A percentile compares a stretch with the other conserved stretches of the same genome.
Evolutionary conservation across 1,140 invertebrate genomes (phyloP).

Genomic region (Aleiodes sp.): DNA sequence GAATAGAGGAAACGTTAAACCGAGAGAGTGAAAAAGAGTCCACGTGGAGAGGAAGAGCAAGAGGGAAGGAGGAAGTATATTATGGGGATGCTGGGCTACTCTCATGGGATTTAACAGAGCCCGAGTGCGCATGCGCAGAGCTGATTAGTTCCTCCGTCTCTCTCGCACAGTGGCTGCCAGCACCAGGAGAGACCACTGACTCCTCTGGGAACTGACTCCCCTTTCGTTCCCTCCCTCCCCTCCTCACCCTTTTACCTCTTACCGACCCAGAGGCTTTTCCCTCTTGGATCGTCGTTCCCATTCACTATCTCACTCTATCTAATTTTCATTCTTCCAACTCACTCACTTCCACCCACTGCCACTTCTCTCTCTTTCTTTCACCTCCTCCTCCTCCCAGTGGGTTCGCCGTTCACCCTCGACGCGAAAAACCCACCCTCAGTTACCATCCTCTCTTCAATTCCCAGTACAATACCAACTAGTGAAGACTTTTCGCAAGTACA

Average conservation of each 20-base stretch:
- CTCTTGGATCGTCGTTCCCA: slow-evolving; percentile 11
- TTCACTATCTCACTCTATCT: slow-evolving; percentile 2
- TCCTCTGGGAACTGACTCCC: slow-evolving; percentile 59
- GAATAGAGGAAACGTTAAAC: slow-evolving; percentile 5
- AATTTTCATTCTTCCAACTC: slow-evolving; percentile 8
- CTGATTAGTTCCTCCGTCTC: slow-evolving; percentile 59
- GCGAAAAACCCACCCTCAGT: slow-evolving; percentile 18
- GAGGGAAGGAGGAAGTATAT: slow-evolving; percentile 45
- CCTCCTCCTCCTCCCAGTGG: background rate
- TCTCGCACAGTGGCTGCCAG: slow-evolving; percentile 53
- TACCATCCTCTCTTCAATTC: slow-evolving; percentile 25
- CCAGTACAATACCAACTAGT: slow-evolving; percentile 36
- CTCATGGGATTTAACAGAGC: slow-evolving; percentile 53
- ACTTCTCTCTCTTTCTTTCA: slow-evolving; percentile 13
- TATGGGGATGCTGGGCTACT: slow-evolving; percentile 58
- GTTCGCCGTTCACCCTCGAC: slow-evolving; percentile 30
- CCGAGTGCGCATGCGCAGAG: slow-evolving; percentile 58
- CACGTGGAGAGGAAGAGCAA: background rate
- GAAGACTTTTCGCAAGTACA: slow-evolving; percentile 35
- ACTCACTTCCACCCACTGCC: slow-evolving; percentile 26
- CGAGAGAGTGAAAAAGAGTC: slow-evolving; percentile 17
- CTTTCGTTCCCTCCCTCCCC: slow-evolving; percentile 46
- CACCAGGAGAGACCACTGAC: slow-evolving; percentile 57
- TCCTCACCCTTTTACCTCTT: slow-evolving; percentile 36
- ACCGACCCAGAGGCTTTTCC: slow-evolving; percentile 2